Evolutionary conservation across 2,797 vertebrate genomes (phyloP), one percentile per base, ranked within the genome.

Genomic region (Chaenodraco wilsoni): DNA sequence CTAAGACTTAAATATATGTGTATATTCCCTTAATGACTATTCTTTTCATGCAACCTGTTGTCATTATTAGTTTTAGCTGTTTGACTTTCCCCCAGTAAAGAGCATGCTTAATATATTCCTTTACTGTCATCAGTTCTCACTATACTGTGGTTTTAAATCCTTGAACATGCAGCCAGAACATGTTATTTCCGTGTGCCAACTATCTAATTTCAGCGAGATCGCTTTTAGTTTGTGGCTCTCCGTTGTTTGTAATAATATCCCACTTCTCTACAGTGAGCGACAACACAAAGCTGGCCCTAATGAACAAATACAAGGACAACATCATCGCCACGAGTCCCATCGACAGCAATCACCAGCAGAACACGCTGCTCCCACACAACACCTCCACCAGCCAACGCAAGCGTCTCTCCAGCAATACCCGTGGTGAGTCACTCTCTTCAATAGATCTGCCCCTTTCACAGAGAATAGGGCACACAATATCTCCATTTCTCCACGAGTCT

Each of bases 261-360:
- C 75, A 59, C 82, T 83, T 72, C 59, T 73, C 50, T 45, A 60
- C 94, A 97, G 98, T 97, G 80, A 97, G 95, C 0, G 98, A 99
- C 77, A 98, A 96, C 1, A 98, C 97, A 89, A 99, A 99, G 90
- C 92, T 99, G 89, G 98, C 97, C 19, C 92, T 99, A 76, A 99
- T 99, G 98, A 99, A 96, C 94, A 99, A 99, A 84, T 99, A 98
- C 91, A 99, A 99, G 91, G 98, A 99, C 93, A 99, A 97, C 90
- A 98, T 99, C 93, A 99, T 99, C 0, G 97, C 97, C 81, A 99
- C 97, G 12, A 98, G 97, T 89, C 97, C 98, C 0, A 95, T 98
- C 76, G 96, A 99, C 91, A 95, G 96, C 12, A 99, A 98, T 91
- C 97, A 98, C 90, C 97, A 99, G 88, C 98, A 98, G 87, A 96